phyloP scores from a whole-genome alignment of 2,888 invertebrate genomes.

The Phortica magna region DNA sequence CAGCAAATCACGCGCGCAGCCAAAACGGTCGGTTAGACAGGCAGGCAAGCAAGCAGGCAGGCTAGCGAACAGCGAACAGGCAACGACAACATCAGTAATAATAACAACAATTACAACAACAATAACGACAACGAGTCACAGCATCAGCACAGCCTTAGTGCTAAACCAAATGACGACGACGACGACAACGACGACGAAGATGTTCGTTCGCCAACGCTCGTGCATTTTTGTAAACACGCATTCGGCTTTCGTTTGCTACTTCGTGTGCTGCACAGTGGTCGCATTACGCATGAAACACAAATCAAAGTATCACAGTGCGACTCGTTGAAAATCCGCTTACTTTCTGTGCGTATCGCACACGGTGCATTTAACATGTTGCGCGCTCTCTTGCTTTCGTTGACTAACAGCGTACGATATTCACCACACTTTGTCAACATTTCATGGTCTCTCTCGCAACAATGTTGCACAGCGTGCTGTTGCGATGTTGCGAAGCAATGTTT shows the following conservation, averaged over 20 bases:
- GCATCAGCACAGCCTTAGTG: conserved; percentile 45
- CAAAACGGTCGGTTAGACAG: neutral
- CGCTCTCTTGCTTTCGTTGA: neutral
- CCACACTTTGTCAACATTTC: neutral
- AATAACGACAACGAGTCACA: neutral
- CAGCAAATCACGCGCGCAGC: neutral
- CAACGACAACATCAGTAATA: neutral
- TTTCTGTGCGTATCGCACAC: neutral
- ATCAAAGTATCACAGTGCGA: too few relatives aligned
- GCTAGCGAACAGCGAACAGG: neutral
- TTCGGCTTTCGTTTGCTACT: neutral
- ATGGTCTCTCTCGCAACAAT: conserved; percentile 4
- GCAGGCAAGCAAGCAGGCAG: conserved; percentile 11
- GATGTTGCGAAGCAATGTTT: neutral
- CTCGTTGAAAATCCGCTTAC: neutral
- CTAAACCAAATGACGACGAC: neutral
- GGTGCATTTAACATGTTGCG: neutral
- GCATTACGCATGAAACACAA: too few relatives aligned
- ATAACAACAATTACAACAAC: neutral
- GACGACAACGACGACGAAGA: neutral
- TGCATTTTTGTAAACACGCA: neutral
- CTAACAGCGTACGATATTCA: neutral
- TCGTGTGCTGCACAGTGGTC: neutral
- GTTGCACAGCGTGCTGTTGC: neutral
- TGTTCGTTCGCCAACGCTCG: neutral